Conservation (phyloP, 2,113 vertebrate species). For the Labeo rohita region DNA sequence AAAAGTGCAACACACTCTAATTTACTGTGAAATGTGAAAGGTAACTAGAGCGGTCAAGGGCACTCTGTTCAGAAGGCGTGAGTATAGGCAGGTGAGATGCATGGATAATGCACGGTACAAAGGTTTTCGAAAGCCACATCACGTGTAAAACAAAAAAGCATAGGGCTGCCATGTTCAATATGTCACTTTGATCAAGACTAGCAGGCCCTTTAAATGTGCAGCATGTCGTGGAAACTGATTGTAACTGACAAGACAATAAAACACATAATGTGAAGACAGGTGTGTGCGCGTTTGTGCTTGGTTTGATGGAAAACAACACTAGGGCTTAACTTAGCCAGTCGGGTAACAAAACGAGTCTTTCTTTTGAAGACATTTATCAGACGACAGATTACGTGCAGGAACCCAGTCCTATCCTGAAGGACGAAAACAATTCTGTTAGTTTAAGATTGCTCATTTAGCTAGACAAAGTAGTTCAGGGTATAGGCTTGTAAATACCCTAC, state of each 20-base stretch:
- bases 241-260: conserved; percentile 47
- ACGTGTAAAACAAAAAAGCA: neutral
- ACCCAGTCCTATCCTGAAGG: conserved; percentile 13
- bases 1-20: conserved; percentile 20
- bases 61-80: neutral
- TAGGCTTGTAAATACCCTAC: conserved; percentile 1
- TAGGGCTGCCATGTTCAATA: neutral
- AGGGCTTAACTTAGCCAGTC: conserved; percentile 11
- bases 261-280: neutral
- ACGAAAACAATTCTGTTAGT: conserved; percentile 17
- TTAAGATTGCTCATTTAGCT: conserved; percentile 15
- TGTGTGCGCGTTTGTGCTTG: conserved; percentile 13
- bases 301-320: conserved; percentile 17
- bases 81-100: neutral
- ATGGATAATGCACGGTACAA: neutral
- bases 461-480: conserved; percentile 13
- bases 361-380: neutral
- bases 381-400: neutral
- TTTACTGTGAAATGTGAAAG: conserved; percentile 38
- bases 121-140: conserved; percentile 12
- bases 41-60: neutral
- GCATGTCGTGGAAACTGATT: conserved; percentile 6
- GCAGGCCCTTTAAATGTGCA: neutral
- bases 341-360: neutral
- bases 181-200: conserved; percentile 30